Evolutionary conservation across 2,113 vertebrate genomes (phyloP).

Genomic region (Mastomys natalensis): DNA sequence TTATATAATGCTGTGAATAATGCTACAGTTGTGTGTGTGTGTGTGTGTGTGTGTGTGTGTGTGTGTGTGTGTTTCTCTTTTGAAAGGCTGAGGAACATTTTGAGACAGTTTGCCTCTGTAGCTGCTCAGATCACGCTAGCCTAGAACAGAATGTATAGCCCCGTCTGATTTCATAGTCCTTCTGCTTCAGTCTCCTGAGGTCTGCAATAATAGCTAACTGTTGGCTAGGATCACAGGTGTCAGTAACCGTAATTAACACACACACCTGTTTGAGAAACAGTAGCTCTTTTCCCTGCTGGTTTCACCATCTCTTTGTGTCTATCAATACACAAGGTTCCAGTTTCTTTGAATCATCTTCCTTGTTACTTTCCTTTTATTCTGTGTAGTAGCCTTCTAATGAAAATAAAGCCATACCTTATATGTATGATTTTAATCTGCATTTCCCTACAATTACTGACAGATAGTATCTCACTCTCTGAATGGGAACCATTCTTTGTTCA

Average conservation of each 20-base stretch:
- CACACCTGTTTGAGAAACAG: background rate
- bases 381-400: background rate
- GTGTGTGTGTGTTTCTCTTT: background rate
- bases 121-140: too few species aligned
- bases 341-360: background rate
- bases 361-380: background rate
- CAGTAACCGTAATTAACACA: too few species aligned
- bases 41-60: too few species aligned
- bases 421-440: background rate
- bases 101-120: too few species aligned
- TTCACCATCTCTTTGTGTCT: background rate
- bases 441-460: background rate
- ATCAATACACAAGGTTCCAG: background rate
- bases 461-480: background rate
- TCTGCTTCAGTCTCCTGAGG: too few species aligned
- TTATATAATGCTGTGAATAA: background rate
- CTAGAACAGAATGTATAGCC: too few species aligned
- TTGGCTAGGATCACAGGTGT: too few species aligned
- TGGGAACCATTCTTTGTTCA: background rate
- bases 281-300: background rate
- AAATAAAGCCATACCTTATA: background rate
- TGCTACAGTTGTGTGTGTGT: background rate
- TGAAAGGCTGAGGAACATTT: too few species aligned
- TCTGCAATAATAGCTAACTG: too few species aligned
- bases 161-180: too few species aligned